phyloP scores from a whole-genome alignment of 2,113 vertebrate genomes.

The Chelonoidis abingdonii region DNA sequence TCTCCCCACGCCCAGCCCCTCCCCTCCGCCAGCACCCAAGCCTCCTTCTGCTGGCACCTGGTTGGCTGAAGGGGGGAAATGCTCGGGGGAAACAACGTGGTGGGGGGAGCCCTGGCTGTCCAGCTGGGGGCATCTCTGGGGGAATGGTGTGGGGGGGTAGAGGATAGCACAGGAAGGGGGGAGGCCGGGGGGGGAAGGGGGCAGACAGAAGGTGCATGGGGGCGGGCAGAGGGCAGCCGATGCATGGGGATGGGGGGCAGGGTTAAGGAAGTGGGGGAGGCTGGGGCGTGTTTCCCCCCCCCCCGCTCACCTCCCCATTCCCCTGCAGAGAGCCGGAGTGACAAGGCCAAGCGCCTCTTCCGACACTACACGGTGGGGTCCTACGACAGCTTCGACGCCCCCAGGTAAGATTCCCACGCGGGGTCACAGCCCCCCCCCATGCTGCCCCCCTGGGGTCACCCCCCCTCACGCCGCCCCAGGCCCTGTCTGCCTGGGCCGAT shows the following conservation, averaged over 20 bases:
- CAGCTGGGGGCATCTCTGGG: too few relatives aligned
- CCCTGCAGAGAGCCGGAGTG: conserved; percentile 89
- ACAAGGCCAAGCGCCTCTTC: conserved; percentile 92
- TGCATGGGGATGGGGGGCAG: too few relatives aligned
- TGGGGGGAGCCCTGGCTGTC: not conserved
- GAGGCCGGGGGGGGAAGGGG: not conserved
- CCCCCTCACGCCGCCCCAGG: not conserved
- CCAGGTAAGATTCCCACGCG: conserved; percentile 83
- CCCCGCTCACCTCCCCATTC: not conserved
- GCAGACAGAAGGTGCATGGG: not conserved
- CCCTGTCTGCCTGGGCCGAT: not conserved
- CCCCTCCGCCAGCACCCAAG: not conserved
- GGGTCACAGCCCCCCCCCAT: not conserved
- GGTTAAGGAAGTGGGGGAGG: not conserved
- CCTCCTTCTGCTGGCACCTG: not conserved
- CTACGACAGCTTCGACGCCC: conserved; percentile 94
- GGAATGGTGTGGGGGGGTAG: too few relatives aligned
- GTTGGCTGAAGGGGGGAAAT: not conserved
- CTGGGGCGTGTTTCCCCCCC: too few relatives aligned
- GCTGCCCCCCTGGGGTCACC: not conserved
- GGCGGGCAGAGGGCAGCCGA: too few relatives aligned
- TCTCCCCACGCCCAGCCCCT: not conserved
- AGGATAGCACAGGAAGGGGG: not conserved
- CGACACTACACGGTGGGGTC: conserved; percentile 95
- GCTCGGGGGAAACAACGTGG: not conserved